phyloP scores from a whole-genome alignment of 2,888 invertebrate species.

The Zhengitettix transpicula region DNA sequence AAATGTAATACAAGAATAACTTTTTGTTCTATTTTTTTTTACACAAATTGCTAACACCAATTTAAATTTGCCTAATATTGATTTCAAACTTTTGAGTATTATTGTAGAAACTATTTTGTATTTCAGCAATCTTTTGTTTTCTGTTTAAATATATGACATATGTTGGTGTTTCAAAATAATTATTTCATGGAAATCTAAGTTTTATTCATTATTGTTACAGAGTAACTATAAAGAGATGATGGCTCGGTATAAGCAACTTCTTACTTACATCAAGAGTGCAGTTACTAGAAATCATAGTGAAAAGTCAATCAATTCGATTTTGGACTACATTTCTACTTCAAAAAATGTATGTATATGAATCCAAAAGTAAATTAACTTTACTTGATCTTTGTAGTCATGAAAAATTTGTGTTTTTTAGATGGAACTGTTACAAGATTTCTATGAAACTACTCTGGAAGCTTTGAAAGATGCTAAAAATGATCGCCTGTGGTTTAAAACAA shows the following conservation, averaged over 20 bases:
- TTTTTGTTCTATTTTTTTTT: too few relatives aligned
- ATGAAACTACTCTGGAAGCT: conserved; percentile 89
- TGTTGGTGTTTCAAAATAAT: too few relatives aligned
- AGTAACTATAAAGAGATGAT: conserved; percentile 91
- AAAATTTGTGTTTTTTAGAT: conserved; percentile 42
- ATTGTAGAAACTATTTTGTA: neutral
- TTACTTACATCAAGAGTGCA: conserved; percentile 97
- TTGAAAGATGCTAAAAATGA: conserved; percentile 97
- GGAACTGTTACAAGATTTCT: conserved; percentile 95
- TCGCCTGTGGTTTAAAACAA: conserved; percentile 98
- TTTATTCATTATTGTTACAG: conserved; percentile 29
- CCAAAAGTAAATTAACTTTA: neutral
- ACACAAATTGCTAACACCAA: too few relatives aligned
- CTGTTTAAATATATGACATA: neutral
- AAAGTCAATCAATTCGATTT: conserved; percentile 97
- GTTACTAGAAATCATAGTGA: conserved; percentile 99
- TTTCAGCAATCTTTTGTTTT: neutral
- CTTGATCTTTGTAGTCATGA: neutral
- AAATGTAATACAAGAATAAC: too few relatives aligned
- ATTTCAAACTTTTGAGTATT: too few relatives aligned
- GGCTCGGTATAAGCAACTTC: conserved; percentile 82
- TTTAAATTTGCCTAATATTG: too few relatives aligned
- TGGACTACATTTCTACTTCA: conserved; percentile 98
- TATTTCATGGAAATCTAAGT: too few relatives aligned
- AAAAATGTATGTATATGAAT: conserved; percentile 63